These are phyloP conservation scores for Epistrophella euchroma DNA, from an alignment of 2,888 invertebrate species.

Conservation along the genomic window DNA sequence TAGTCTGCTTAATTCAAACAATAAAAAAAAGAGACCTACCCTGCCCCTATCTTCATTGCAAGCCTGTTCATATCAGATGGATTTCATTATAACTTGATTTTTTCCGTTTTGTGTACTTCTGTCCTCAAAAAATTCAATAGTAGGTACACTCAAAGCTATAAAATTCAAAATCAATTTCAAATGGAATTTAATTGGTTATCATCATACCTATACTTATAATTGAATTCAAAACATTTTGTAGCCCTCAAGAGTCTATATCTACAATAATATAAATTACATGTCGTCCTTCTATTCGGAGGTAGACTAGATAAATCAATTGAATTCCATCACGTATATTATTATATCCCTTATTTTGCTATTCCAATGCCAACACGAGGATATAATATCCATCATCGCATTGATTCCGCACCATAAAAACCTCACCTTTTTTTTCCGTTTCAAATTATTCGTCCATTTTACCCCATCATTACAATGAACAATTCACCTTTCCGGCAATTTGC, in stretches of 20 bases:
- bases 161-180: not conserved
- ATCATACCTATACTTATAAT: not conserved
- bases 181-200: slow-evolving; percentile 25
- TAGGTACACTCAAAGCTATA: not conserved
- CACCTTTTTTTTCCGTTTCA: slow-evolving; percentile 31
- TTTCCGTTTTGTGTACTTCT: not conserved
- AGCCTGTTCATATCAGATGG: not conserved
- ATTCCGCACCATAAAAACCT: slow-evolving; percentile 25
- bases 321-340: slow-evolving; percentile 26
- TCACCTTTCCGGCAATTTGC: slow-evolving; percentile 25
- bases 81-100: not conserved
- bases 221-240: slow-evolving; percentile 15
- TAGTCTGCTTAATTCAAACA: too few relatives aligned
- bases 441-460: slow-evolving; percentile 30
- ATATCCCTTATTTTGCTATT: slow-evolving; percentile 15
- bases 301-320: slow-evolving; percentile 25
- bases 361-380: not conserved
- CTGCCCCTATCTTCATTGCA: too few relatives aligned
- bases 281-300: not conserved
- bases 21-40: too few relatives aligned
- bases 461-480: slow-evolving; percentile 47
- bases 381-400: slow-evolving; percentile 20
- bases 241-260: not conserved
- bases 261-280: not conserved
- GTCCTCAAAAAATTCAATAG: not conserved